A percentile compares a stretch with the other conserved stretches of the same genome.
Conservation (phyloP, 1,140 invertebrate species). For the Triops longicaudatus region DNA sequence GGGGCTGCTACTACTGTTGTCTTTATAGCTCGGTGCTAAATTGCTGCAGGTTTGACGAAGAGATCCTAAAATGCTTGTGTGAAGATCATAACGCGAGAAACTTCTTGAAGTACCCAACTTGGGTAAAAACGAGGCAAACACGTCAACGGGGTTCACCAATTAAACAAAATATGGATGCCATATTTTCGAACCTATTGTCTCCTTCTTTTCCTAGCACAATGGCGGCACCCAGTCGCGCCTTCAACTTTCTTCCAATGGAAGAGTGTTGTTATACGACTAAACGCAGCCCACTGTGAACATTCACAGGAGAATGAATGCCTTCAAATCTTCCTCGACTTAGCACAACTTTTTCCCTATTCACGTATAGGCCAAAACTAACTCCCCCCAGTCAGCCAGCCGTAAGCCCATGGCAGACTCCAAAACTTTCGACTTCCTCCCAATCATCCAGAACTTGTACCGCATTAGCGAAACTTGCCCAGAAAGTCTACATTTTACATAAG, state of each 20-base stretch:
- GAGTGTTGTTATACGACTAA: neutral
- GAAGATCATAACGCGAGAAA: neutral
- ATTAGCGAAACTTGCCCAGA: neutral
- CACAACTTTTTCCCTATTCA: slow-evolving; percentile 1
- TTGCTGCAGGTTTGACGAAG: slow-evolving; percentile 7
- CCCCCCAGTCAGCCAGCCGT: neutral
- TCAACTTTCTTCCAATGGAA: neutral
- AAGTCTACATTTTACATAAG: neutral
- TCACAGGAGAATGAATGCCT: neutral
- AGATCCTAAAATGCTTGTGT: neutral
- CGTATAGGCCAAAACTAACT: neutral
- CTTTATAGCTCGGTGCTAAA: neutral
- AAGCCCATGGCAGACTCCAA: neutral
- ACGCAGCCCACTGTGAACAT: neutral
- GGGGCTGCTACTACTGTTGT: neutral
- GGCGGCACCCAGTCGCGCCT: slow-evolving; percentile 3
- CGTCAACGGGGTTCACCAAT: neutral
- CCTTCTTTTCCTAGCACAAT: neutral
- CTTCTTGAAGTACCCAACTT: neutral
- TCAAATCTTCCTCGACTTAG: slow-evolving; percentile 11
- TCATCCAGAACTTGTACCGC: neutral
- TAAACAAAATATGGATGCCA: neutral
- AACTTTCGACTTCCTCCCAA: slow-evolving; percentile 1
- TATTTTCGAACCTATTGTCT: slow-evolving; percentile 12
- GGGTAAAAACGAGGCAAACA: neutral